phyloP scores from a whole-genome alignment of 2,797 vertebrate species.

The Florisuga fusca region DNA sequence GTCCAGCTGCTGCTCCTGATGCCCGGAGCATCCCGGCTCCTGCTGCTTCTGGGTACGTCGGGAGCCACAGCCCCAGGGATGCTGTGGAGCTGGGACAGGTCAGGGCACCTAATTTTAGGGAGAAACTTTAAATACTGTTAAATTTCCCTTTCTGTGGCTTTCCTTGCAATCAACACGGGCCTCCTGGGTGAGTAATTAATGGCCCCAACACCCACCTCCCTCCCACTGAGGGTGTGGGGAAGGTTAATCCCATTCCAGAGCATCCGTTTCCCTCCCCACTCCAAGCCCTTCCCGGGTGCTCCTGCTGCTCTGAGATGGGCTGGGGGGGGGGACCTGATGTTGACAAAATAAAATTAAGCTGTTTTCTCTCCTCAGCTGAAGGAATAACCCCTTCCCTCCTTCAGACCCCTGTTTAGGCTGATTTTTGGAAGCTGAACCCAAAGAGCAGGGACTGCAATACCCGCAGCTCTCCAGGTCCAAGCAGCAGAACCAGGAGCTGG shows the following conservation, averaged over 20 bases:
- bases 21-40: neutral
- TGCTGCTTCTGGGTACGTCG: fast-evolving
- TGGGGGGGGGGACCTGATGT: neutral
- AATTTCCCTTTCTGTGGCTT: neutral
- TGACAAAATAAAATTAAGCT: neutral
- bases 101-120: fast-evolving
- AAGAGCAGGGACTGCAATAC: fast-evolving
- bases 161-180: fast-evolving
- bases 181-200: neutral
- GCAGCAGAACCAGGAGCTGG: fast-evolving
- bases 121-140: fast-evolving
- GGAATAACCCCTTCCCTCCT: fast-evolving
- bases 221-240: neutral
- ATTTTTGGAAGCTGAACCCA: neutral
- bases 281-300: fast-evolving
- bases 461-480: fast-evolving
- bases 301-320: neutral
- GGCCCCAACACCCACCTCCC: neutral
- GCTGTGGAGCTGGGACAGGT: neutral
- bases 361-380: neutral
- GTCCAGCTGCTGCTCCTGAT: fast-evolving
- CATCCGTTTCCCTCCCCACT: fast-evolving
- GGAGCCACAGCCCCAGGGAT: neutral
- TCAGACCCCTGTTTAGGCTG: neutral
- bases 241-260: neutral